Evolutionary conservation across 2,888 invertebrate genomes (phyloP), one percentile per base, ranked within the genome.

Genomic region (Hoplodrina blanda): DNA sequence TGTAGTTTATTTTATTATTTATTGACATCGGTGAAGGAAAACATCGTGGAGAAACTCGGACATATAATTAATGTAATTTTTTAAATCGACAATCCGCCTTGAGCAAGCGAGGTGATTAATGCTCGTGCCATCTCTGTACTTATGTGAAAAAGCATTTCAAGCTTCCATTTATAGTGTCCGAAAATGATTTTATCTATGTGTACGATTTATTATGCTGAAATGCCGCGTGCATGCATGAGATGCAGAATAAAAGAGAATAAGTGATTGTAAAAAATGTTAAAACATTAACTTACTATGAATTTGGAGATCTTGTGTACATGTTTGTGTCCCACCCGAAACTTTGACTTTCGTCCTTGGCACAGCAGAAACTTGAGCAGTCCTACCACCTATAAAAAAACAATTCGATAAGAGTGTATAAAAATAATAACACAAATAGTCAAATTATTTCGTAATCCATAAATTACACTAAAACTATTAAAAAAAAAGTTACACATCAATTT

Each of bases 261-360:
- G 2, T 13, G 19, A 44, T 30, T 33, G 55, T 41, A 67, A 62
- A 13, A 46, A 10, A 7, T 10, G 8, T 10, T 10, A 37, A 41
- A 2, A 11, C 1, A 49, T 20, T 5, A 59, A 94, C 97, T 96
- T 90, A 97, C 97, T 97, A 89, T 97, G 96, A 83, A 96, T 97
- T 91, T 97, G 97, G 50, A 97, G 94, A 87, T 98, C 98, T 85
- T 97, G 97, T 49, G 97, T 98, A 86, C 98, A 97, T 8, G 98
- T 98, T 92, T 99, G 98, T 0, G 98, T 98, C 41, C 98, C 98
- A 17, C 98, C 98, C 8, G 98, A 98, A 37, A 98, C 98, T 95
- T 98, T 98, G 46, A 98, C 98, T 94, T 98, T 98, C 0, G 98
- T 98, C 86, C 98, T 96, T 11, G 98, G 98, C 54, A 98, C 98